Conservation (phyloP, 2,797 vertebrate genomes). For the Anguilla marmorata region DNA sequence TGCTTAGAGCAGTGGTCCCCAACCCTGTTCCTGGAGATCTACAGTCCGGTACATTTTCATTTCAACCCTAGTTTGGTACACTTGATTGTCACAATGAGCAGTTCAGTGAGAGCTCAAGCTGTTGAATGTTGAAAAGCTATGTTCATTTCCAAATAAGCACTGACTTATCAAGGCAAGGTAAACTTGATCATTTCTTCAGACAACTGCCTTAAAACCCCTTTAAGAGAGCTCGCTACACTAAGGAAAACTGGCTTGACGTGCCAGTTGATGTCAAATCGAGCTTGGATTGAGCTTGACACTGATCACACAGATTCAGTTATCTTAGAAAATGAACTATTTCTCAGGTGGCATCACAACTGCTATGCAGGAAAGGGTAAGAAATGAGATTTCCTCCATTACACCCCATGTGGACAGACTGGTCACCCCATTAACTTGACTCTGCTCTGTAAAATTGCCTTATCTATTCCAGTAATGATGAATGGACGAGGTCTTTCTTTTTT, state of each 20-base stretch:
- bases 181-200: not conserved
- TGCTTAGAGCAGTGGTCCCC: not conserved
- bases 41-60: not conserved
- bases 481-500: not conserved
- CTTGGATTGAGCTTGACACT: not conserved
- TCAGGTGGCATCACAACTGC: constrained; percentile 6
- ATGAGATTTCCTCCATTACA: not conserved
- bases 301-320: not conserved
- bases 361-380: not conserved
- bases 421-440: not conserved
- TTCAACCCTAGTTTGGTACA: no score
- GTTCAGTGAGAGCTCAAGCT: no score
- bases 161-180: not conserved
- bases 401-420: constrained; percentile 21
- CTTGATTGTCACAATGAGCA: no score
- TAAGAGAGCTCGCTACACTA: not conserved
- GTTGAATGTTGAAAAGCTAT: no score
- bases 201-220: not conserved
- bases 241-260: not conserved
- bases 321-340: not conserved
- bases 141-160: not conserved
- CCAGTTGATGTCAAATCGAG: not conserved
- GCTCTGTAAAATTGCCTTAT: not conserved
- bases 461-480: not conserved
- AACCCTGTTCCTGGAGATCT: not conserved